These are phyloP conservation scores for Alviniconcha marisindica DNA, from an alignment of 1,140 invertebrate genomes.

Conservation along the genomic window DNA sequence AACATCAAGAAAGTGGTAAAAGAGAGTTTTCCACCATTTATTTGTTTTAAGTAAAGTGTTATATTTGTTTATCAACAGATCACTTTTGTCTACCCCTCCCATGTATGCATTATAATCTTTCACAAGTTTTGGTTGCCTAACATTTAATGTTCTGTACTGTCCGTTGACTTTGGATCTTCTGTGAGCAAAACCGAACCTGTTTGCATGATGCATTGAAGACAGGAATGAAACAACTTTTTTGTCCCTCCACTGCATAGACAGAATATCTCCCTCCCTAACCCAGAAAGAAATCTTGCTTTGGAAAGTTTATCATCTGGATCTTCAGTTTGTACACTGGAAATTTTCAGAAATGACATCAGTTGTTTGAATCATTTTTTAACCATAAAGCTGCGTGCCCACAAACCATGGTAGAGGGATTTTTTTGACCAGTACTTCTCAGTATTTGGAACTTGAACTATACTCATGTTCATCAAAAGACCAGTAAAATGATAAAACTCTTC, in stretches of 20 bases:
- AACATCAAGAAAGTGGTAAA: background rate
- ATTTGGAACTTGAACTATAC: too few species aligned
- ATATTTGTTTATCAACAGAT: conserved; percentile 6
- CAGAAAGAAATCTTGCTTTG: background rate
- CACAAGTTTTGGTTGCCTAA: background rate
- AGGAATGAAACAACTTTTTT: conserved; percentile 9
- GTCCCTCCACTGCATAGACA: conserved; percentile 29
- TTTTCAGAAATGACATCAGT: too few species aligned
- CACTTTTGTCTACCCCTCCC: conserved; percentile 17
- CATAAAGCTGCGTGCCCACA: too few species aligned
- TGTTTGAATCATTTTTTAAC: too few species aligned
- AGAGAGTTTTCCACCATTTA: background rate
- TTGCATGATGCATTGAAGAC: background rate
- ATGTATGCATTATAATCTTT: conserved; percentile 10
- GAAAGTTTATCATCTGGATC: too few species aligned
- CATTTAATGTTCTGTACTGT: background rate
- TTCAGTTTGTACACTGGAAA: too few species aligned
- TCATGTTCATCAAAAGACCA: too few species aligned
- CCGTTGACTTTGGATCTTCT: conserved; percentile 3
- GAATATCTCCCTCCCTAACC: conserved; percentile 1
- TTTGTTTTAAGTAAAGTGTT: background rate
- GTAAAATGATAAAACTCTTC: too few species aligned
- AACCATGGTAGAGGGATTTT: too few species aligned
- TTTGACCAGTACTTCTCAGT: too few species aligned
- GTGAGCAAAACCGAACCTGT: background rate